Percentiles rank a stretch among this genome's conserved stretches.
These are phyloP conservation scores for Arothron firmamentum DNA, from an alignment of 2,113 vertebrate species.

Conservation along the genomic window DNA sequence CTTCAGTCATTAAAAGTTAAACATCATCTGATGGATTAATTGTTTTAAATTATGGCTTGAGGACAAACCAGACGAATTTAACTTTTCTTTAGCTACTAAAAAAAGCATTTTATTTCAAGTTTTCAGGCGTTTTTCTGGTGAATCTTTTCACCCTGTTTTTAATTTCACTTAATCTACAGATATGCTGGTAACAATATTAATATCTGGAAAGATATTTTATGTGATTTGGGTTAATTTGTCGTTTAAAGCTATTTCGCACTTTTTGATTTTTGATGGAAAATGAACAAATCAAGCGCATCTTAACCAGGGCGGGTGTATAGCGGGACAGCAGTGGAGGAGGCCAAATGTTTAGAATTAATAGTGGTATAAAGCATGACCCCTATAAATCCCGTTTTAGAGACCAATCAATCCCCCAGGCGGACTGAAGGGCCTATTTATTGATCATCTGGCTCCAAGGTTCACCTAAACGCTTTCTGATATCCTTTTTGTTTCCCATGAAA, in stretches of 20 bases:
- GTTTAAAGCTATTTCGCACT: no score
- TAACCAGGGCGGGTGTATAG: conserved; percentile 86
- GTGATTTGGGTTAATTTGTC: no score
- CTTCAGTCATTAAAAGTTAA: conserved; percentile 68
- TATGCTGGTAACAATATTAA: no score
- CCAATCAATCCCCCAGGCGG: conserved; percentile 84
- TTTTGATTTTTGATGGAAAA: no score
- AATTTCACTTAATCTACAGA: no score
- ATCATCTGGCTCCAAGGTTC: conserved; percentile 64
- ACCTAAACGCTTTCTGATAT: conserved; percentile 61
- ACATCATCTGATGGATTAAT: conserved; percentile 43
- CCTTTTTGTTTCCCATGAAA: conserved; percentile 71
- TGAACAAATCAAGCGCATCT: conserved; percentile 78
- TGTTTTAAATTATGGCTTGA: background rate
- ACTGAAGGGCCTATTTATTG: conserved; percentile 70
- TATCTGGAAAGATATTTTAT: no score
- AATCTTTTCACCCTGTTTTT: no score
- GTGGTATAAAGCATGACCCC: conserved; percentile 89
- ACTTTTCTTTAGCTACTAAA: no score
- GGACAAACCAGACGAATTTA: no score
- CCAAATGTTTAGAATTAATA: conserved; percentile 91
- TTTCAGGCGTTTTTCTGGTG: no score
- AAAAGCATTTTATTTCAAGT: no score
- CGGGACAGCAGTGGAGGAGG: conserved; percentile 82
- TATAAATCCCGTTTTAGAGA: conserved; percentile 92